Evolutionary conservation across 37 sponge, comb jelly and placozoan genomes (phyloP).

Genomic region (Amphimedon queenslandica): DNA sequence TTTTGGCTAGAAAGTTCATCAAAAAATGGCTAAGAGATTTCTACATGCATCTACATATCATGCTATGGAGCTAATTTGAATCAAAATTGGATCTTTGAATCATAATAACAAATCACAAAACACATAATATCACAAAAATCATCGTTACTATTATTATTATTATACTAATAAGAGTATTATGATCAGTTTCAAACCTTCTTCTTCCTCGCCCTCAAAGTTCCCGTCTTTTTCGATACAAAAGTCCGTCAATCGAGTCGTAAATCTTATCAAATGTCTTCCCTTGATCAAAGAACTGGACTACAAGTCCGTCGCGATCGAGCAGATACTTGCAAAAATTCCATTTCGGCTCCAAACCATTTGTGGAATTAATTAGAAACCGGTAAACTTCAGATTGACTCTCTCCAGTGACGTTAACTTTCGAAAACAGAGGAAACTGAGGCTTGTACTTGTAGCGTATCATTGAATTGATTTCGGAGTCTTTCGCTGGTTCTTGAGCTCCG

Average conservation of each 20-base stretch:
- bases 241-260: conserved; percentile 17
- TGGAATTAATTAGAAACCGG: conserved; percentile 19
- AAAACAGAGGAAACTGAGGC: conserved; percentile 66
- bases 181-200: no score
- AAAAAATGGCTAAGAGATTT: no score
- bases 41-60: no score
- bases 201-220: no score
- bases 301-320: conserved; percentile 51
- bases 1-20: no score
- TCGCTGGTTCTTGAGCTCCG: conserved; percentile 83
- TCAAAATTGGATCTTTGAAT: no score
- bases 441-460: conserved; percentile 35
- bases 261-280: conserved; percentile 16
- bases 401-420: conserved; percentile 58
- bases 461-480: conserved; percentile 40
- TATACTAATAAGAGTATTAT: no score
- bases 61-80: no score
- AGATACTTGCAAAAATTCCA: conserved; percentile 93
- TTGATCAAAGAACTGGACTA: conserved; percentile 56
- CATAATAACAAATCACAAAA: no score
- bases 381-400: conserved; percentile 38
- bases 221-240: no score
- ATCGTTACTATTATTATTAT: no score
- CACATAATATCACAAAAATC: no score
- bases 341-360: conserved; percentile 21